These are phyloP conservation scores for Rhea pennata DNA, from an alignment of 2,113 vertebrate genomes.

Conservation along the genomic window DNA sequence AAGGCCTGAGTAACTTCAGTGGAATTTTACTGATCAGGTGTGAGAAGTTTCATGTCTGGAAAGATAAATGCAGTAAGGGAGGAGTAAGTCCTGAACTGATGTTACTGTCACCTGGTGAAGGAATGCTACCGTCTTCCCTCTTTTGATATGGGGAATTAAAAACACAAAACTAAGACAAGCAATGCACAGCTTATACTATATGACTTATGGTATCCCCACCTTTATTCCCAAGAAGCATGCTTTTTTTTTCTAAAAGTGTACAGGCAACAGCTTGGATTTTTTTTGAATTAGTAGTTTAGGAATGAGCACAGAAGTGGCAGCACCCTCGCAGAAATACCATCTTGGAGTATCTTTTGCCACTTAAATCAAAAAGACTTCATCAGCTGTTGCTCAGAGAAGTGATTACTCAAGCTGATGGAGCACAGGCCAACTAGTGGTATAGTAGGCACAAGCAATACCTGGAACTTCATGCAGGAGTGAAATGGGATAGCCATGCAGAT, in stretches of 20 bases:
- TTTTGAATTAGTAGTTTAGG: not conserved
- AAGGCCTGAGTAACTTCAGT: not conserved
- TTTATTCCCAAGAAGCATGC: not conserved
- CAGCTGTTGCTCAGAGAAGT: not conserved
- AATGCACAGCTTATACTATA: not conserved
- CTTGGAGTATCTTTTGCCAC: not conserved
- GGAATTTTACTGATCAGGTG: not conserved
- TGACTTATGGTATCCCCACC: not conserved
- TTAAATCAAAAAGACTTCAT: not conserved
- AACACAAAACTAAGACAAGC: not conserved
- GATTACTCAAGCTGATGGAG: not conserved
- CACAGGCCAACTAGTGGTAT: not conserved
- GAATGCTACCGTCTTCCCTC: not conserved
- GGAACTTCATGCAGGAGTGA: not conserved
- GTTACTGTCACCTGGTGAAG: not conserved
- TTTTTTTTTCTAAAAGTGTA: not conserved
- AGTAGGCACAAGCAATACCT: not conserved
- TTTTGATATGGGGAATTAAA: not conserved
- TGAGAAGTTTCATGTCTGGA: not conserved
- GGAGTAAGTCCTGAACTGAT: not conserved
- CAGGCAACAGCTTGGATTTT: not conserved
- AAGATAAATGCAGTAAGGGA: not conserved
- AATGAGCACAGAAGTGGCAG: not conserved
- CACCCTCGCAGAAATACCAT: not conserved
- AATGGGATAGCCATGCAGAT: not conserved